Evolutionary conservation across 1,140 invertebrate genomes (phyloP).

Genomic region (Tetraneura akinire): DNA sequence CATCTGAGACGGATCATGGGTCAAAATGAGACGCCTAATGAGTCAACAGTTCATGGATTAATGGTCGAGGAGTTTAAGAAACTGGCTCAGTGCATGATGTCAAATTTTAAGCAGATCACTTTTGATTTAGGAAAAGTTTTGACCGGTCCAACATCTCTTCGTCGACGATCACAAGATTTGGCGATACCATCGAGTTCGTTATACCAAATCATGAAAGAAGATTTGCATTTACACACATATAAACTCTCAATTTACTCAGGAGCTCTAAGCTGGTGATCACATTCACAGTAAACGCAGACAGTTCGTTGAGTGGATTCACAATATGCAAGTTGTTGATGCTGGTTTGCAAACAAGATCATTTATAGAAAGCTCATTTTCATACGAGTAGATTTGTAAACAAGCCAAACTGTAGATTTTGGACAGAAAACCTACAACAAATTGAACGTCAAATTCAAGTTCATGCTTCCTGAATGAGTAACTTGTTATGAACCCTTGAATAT

Average conservation of each 20-base stretch:
- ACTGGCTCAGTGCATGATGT: not conserved
- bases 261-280: slow-evolving; percentile 57
- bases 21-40: not conserved
- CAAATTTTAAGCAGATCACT: not conserved
- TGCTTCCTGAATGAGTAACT: slow-evolving; percentile 58
- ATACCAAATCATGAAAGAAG: too few relatives aligned
- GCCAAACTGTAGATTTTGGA: slow-evolving; percentile 56
- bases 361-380: slow-evolving; percentile 56
- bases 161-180: too few relatives aligned
- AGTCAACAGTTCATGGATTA: not conserved
- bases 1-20: not conserved
- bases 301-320: not conserved
- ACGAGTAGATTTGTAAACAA: slow-evolving; percentile 55
- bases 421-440: slow-evolving; percentile 56
- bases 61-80: not conserved
- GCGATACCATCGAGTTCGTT: too few relatives aligned
- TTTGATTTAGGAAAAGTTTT: not conserved
- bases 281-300: slow-evolving; percentile 54
- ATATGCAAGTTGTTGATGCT: not conserved
- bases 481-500: too few relatives aligned
- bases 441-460: slow-evolving; percentile 57
- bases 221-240: slow-evolving; percentile 45
- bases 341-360: slow-evolving; percentile 50
- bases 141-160: too few relatives aligned
- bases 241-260: slow-evolving; percentile 58